A percentile compares a stretch with the other conserved stretches of the same genome.
These are phyloP conservation scores for Ephestia elutella DNA, from an alignment of 1,140 invertebrate species.

Conservation along the genomic window DNA sequence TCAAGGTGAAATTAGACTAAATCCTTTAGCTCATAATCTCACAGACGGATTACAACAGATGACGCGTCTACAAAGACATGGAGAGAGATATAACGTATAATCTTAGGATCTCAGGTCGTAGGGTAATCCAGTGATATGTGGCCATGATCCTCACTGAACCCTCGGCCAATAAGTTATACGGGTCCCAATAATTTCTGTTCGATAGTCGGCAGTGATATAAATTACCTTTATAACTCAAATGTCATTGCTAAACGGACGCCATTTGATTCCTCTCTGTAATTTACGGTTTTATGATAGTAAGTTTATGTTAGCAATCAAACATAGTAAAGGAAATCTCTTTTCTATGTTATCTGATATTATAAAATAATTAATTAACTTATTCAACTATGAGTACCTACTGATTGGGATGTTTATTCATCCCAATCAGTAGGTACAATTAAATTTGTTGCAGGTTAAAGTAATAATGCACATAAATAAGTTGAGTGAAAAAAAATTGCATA, in stretches of 20 bases:
- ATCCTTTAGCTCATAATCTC: too few relatives aligned
- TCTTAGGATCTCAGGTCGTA: background rate
- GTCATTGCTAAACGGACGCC: background rate
- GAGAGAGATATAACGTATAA: background rate
- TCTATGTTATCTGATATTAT: too few relatives aligned
- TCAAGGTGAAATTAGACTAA: too few relatives aligned
- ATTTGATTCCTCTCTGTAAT: background rate
- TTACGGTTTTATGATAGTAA: background rate
- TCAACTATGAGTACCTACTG: too few relatives aligned
- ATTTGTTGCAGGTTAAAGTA: too few relatives aligned
- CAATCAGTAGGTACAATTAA: too few relatives aligned
- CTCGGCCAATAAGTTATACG: background rate
- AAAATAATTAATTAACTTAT: too few relatives aligned
- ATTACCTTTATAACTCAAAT: slow-evolving; percentile 8
- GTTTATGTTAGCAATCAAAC: background rate
- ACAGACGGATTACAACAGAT: too few relatives aligned
- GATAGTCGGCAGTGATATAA: slow-evolving; percentile 3
- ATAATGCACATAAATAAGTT: too few relatives aligned
- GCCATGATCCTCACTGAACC: background rate
- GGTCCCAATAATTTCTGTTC: slow-evolving; percentile 1
- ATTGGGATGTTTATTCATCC: too few relatives aligned
- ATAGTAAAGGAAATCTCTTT: too few relatives aligned
- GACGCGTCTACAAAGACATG: background rate
- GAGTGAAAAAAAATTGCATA: too few relatives aligned
- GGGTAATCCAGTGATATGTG: slow-evolving; percentile 2